Evolutionary conservation across 2,113 vertebrate species (phyloP).

Genomic region (Caranx ignobilis): DNA sequence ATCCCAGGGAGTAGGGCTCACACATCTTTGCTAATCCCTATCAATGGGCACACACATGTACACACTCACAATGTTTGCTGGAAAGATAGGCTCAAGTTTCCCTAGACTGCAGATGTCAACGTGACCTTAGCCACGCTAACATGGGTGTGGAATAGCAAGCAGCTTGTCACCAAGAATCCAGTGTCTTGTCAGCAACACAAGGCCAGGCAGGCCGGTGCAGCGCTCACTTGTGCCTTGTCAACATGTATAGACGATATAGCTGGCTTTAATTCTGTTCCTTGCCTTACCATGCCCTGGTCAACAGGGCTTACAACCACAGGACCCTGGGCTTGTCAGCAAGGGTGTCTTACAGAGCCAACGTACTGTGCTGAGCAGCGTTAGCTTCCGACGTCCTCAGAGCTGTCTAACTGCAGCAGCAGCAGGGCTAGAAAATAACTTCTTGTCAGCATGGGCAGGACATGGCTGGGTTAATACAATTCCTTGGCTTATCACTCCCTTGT

Average conservation of each 20-base stretch:
- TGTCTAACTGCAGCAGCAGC: constrained; percentile 33
- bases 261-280: constrained; percentile 44
- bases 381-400: constrained; percentile 22
- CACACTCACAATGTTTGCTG: constrained; percentile 61
- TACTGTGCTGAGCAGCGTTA: constrained; percentile 18
- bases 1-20: constrained; percentile 61
- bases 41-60: constrained; percentile 65
- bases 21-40: constrained; percentile 69
- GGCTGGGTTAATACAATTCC: constrained; percentile 55
- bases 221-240: constrained; percentile 54
- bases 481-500: constrained; percentile 57
- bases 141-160: constrained; percentile 72
- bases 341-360: constrained; percentile 39
- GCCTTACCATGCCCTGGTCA: constrained; percentile 27
- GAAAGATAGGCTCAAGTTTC: constrained; percentile 76
- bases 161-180: constrained; percentile 67
- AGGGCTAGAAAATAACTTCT: constrained; percentile 33
- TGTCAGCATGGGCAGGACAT: constrained; percentile 49
- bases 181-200: constrained; percentile 55
- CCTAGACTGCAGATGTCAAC: constrained; percentile 64
- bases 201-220: neutral
- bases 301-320: constrained; percentile 14
- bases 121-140: constrained; percentile 72
- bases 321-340: constrained; percentile 43
- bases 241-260: constrained; percentile 47